Evolutionary conservation across 2,113 vertebrate genomes (phyloP), one percentile per base, ranked within the genome.

Genomic region (Rhinopomastus cyanomelas): DNA sequence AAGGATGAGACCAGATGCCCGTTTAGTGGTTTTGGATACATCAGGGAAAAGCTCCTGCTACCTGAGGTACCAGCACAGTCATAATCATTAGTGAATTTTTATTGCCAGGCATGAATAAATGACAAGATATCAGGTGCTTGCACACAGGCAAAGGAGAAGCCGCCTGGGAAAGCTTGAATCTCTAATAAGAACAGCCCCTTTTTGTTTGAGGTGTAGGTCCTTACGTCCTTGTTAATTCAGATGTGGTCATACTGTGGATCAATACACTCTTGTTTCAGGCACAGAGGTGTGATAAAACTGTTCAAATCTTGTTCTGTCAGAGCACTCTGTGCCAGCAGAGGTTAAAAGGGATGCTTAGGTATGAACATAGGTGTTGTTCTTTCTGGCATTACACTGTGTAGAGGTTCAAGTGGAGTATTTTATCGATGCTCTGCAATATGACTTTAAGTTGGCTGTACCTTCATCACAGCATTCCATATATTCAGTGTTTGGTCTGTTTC

Each of bases 31-130:
- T 71, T 81, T 81, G 69, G 46, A 53, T 79, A 57, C 66, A 75
- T 80, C 16, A 72, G 62, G 46, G 71, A 68, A 90, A 94, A 92
- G 51, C 48, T 87, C 42, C 72, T 53, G 36, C 59, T 87, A 79
- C 64, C 59, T 82, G 64, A 82, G 51, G 80, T 83, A 92, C 29
- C 29, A 80, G 37, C 48, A 61, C 27, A 76, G 32, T 71, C n/a
- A 62, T 49, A 87, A 69, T 77, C 79, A 94, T 80, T 85, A 89
- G 67, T 39, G 75, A 85, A 34, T 85, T 94, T 92, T 91, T 89
- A 85, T 82, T 87, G 67, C 42, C 44, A 88, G 52, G 22, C 80
- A 88, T 91, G 90, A 92, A 92, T 87, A 90, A 87, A 94, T 93
- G 87, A 56, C 64, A 77, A 78, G 36, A 71, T 93, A 92, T 93